phyloP scores from a whole-genome alignment of 2,888 invertebrate genomes.

The Theodoxus fluviatilis region DNA sequence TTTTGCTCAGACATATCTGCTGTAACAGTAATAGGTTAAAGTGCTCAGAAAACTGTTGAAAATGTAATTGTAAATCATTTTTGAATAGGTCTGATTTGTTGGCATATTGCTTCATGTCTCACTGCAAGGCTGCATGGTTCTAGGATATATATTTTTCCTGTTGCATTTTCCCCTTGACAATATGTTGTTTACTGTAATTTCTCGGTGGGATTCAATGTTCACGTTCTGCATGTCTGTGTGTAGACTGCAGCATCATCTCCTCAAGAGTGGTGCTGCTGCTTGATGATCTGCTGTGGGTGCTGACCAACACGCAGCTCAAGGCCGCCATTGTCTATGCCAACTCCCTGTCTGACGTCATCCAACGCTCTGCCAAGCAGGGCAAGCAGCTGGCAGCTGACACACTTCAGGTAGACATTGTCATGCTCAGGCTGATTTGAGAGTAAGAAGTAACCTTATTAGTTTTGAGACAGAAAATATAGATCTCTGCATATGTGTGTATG shows the following conservation, averaged over 20 bases:
- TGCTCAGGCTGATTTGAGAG: neutral
- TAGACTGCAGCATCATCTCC: constrained; percentile 92
- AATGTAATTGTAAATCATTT: too few relatives aligned
- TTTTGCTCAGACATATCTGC: too few relatives aligned
- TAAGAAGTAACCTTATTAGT: neutral
- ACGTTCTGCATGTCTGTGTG: constrained; percentile 51
- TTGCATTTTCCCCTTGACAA: too few relatives aligned
- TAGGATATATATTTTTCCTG: too few relatives aligned
- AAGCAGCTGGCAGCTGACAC: constrained; percentile 61
- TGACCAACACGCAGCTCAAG: constrained; percentile 93
- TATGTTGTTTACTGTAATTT: too few relatives aligned
- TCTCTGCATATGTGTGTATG: neutral
- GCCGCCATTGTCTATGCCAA: constrained; percentile 76
- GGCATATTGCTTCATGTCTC: too few relatives aligned
- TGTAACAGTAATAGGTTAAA: too few relatives aligned
- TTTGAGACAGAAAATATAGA: neutral
- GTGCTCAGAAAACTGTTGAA: too few relatives aligned
- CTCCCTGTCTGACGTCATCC: constrained; percentile 60
- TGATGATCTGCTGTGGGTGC: constrained; percentile 95
- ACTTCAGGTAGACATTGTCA: constrained; percentile 47
- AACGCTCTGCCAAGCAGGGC: constrained; percentile 60
- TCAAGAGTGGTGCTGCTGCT: constrained; percentile 90
- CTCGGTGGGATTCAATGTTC: too few relatives aligned
- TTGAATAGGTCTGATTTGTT: too few relatives aligned
- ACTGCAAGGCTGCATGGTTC: too few relatives aligned